Conservation (phyloP, 2,888 invertebrate genomes). For the Sarcophaga carnaria region DNA sequence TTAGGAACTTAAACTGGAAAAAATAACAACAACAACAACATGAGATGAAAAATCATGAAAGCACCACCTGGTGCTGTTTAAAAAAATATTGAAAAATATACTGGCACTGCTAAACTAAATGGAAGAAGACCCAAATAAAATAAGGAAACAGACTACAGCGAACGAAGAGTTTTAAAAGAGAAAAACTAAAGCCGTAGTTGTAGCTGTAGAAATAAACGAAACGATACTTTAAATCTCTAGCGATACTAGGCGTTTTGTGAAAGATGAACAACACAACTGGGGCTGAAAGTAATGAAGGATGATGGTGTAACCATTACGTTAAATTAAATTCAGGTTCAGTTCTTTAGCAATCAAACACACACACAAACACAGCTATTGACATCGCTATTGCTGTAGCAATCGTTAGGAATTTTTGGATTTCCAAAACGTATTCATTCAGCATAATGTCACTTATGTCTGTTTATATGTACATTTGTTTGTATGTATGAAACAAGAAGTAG, state of each 20-base stretch:
- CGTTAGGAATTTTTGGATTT: background rate
- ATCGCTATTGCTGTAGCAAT: background rate
- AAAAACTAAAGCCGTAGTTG: background rate
- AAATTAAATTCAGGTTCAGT: conserved; percentile 48
- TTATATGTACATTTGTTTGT: background rate
- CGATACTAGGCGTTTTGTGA: background rate
- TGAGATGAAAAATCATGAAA: conserved; percentile 44
- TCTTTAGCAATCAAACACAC: conserved; percentile 10
- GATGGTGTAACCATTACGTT: conserved; percentile 21
- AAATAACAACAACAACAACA: background rate
- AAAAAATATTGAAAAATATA: conserved; percentile 28
- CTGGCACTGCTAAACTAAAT: background rate
- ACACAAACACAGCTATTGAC: background rate
- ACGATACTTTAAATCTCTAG: conserved; percentile 41
- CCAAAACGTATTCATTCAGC: conserved; percentile 37
- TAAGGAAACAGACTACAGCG: conserved; percentile 3
- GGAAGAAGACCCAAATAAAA: background rate
- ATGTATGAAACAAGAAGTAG: conserved; percentile 16
- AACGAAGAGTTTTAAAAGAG: background rate
- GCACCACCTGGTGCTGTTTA: conserved; percentile 59
- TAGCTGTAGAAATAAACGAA: conserved; percentile 1
- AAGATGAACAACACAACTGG: background rate
- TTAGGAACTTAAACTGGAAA: conserved; percentile 18
- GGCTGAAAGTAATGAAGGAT: background rate
- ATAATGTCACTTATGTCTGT: conserved; percentile 14